Evolutionary conservation across 2,888 invertebrate species (phyloP).

Genomic region (Eretmocerus hayati): DNA sequence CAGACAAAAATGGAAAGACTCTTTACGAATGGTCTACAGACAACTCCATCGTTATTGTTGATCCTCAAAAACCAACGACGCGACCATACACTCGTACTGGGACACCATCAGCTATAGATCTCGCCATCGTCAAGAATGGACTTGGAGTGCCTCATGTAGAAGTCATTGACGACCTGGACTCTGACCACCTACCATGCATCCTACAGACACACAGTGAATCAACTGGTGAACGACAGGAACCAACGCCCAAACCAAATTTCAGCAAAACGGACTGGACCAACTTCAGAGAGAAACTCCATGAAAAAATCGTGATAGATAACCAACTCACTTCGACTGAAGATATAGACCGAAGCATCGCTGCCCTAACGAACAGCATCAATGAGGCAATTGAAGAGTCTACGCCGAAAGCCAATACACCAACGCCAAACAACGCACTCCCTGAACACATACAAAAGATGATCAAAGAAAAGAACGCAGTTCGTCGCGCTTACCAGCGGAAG

Average conservation of each 20-base stretch:
- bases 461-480: neutral
- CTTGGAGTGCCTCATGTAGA: neutral
- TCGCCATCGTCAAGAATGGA: neutral
- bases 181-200: slow-evolving; percentile 9
- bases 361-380: slow-evolving; percentile 3
- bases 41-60: neutral
- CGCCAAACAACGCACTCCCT: neutral
- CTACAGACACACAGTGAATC: neutral
- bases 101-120: neutral
- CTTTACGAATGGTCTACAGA: neutral
- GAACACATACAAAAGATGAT: slow-evolving; percentile 2
- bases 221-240: neutral
- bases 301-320: neutral
- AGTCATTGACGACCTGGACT: slow-evolving; percentile 3
- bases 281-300: neutral
- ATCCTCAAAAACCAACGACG: neutral
- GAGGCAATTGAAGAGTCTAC: slow-evolving; percentile 2
- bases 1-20: neutral
- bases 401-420: neutral
- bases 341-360: slow-evolving; percentile 4
- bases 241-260: neutral
- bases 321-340: neutral
- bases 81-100: neutral
- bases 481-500: slow-evolving; percentile 1
- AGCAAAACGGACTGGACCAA: slow-evolving; percentile 4